phyloP scores from a whole-genome alignment of 2,888 invertebrate species.

The Noctua janthina region DNA sequence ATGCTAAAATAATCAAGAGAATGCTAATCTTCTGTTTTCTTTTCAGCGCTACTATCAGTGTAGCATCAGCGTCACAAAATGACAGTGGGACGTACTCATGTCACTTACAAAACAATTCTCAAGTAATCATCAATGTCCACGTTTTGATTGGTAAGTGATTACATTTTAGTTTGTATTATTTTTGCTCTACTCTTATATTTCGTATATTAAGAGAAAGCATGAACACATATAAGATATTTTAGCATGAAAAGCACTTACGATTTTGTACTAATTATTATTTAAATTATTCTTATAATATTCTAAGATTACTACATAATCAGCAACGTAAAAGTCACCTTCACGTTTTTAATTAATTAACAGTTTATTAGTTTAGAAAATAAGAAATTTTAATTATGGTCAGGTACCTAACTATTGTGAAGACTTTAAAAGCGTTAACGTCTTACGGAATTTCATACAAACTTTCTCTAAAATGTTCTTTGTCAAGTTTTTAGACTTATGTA shows the following conservation, averaged over 20 bases:
- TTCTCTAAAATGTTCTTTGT: no score
- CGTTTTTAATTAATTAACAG: background rate
- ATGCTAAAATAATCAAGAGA: background rate
- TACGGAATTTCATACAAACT: no score
- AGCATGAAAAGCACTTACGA: background rate
- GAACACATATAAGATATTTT: background rate
- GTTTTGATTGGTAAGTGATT: constrained; percentile 91
- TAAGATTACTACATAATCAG: background rate
- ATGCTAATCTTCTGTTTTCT: constrained; percentile 36
- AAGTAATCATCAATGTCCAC: constrained; percentile 92
- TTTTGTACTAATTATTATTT: background rate
- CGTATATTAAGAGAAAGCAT: background rate
- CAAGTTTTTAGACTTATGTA: no score
- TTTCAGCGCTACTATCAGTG: constrained; percentile 87
- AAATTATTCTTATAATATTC: background rate
- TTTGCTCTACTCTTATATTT: background rate
- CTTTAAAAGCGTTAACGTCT: background rate
- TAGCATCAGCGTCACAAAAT: constrained; percentile 91
- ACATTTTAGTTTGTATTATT: background rate
- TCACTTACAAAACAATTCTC: constrained; percentile 91
- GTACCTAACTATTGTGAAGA: background rate
- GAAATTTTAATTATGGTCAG: background rate
- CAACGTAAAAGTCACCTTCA: background rate
- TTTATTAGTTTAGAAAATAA: background rate
- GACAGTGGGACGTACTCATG: constrained; percentile 93